Conservation (phyloP, 1,140 invertebrate species). For the Trachymyrmex cornetzi region DNA sequence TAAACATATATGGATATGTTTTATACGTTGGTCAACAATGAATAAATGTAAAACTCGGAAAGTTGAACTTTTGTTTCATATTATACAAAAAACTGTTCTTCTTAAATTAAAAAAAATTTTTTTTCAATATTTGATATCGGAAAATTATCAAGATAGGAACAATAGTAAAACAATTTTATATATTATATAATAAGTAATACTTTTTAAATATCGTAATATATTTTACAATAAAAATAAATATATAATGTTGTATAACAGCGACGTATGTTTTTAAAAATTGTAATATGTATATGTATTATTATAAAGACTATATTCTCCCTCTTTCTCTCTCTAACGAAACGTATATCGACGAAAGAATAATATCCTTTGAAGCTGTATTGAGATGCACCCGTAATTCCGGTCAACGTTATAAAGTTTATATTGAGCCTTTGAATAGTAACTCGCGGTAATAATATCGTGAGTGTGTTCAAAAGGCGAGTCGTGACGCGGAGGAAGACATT, state of each 20-base stretch:
- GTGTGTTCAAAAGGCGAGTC: conserved; percentile 60
- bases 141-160: neutral
- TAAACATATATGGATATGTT: no score
- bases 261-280: neutral
- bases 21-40: no score
- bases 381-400: conserved; percentile 26
- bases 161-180: neutral
- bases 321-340: neutral
- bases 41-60: neutral
- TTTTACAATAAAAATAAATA: neutral
- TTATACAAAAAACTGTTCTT: neutral
- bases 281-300: neutral
- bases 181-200: no score
- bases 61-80: neutral
- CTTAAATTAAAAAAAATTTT: neutral
- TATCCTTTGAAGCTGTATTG: conserved; percentile 47
- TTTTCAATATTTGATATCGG: neutral
- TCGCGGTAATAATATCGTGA: conserved; percentile 60
- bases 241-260: neutral
- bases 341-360: conserved; percentile 37
- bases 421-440: conserved; percentile 63
- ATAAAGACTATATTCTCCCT: neutral
- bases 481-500: conserved; percentile 39
- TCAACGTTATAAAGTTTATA: conserved; percentile 52
- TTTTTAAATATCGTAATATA: neutral